These are phyloP conservation scores for Crotalus horridus DNA, from an alignment of 2,113 vertebrate species.

Conservation along the genomic window DNA sequence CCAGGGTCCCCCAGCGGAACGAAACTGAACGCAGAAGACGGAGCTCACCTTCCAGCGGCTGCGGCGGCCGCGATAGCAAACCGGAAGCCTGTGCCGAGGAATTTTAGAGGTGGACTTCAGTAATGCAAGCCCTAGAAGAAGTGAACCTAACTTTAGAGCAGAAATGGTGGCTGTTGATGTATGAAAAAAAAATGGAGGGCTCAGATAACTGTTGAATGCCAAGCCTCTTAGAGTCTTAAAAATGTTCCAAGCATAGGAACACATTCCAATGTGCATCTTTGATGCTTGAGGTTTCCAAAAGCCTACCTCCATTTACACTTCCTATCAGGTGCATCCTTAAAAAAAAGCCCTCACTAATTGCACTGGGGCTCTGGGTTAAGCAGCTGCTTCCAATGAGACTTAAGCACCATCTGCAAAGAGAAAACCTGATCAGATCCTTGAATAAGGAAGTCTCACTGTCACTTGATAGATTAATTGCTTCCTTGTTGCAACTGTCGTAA, in stretches of 20 bases:
- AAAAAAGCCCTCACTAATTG: background rate
- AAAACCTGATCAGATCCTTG: background rate
- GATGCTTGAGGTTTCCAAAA: background rate
- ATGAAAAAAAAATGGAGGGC: background rate
- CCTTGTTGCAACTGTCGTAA: background rate
- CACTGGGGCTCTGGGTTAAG: background rate
- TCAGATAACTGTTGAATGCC: background rate
- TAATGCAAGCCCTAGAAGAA: background rate
- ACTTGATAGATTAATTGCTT: background rate
- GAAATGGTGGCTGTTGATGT: background rate
- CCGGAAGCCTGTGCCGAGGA: background rate
- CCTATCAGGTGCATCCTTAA: background rate
- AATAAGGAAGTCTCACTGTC: fast-evolving
- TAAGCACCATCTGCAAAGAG: background rate
- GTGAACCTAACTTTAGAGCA: background rate
- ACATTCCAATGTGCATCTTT: background rate
- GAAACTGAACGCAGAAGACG: no score
- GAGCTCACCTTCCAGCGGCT: no score
- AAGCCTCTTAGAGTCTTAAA: background rate
- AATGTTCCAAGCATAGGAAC: background rate
- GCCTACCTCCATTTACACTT: background rate
- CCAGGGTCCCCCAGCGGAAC: no score
- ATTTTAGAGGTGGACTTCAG: background rate
- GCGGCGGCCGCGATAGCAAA: no score
- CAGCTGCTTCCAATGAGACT: background rate